Evolutionary conservation across 1,140 invertebrate genomes (phyloP).

Genomic region (Palaemon carinicauda): DNA sequence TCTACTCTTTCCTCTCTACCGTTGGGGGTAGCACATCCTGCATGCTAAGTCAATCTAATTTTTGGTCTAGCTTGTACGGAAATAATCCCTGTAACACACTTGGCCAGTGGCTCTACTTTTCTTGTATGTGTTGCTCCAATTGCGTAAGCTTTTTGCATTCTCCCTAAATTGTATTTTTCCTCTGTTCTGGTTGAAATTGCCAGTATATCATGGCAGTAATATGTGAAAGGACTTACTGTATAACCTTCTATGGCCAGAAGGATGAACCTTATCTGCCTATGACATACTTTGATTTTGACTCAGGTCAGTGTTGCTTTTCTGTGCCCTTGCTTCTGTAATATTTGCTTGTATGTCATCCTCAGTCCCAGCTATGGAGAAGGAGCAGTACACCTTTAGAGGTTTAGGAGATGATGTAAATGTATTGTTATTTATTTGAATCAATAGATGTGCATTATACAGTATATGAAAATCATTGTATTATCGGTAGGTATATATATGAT

Average conservation of each 20-base stretch:
- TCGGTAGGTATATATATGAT: not conserved
- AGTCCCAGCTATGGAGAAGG: conserved; percentile 15
- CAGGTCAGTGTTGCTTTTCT: conserved; percentile 21
- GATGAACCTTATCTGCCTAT: conserved; percentile 19
- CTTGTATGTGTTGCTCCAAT: conserved; percentile 37
- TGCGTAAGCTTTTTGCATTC: conserved; percentile 41
- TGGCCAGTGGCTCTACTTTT: conserved; percentile 23
- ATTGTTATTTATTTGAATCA: conserved; percentile 20
- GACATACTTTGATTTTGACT: conserved; percentile 26
- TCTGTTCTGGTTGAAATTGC: conserved; percentile 8
- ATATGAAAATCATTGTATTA: not conserved
- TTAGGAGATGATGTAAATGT: not conserved
- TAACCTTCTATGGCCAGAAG: conserved; percentile 28
- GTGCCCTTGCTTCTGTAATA: conserved; percentile 15
- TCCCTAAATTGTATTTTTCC: conserved; percentile 22
- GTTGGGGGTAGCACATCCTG: not conserved
- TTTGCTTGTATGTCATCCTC: conserved; percentile 20
- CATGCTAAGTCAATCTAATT: not conserved
- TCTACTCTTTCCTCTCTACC: not conserved
- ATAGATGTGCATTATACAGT: conserved; percentile 2
- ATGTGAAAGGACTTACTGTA: not conserved
- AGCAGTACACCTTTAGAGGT: conserved; percentile 6
- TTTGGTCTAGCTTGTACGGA: not conserved
- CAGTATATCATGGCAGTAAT: conserved; percentile 6
- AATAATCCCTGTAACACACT: conserved; percentile 30